These are phyloP conservation scores for Pseudoips prasinana DNA, from an alignment of 2,888 invertebrate species.

Conservation along the genomic window DNA sequence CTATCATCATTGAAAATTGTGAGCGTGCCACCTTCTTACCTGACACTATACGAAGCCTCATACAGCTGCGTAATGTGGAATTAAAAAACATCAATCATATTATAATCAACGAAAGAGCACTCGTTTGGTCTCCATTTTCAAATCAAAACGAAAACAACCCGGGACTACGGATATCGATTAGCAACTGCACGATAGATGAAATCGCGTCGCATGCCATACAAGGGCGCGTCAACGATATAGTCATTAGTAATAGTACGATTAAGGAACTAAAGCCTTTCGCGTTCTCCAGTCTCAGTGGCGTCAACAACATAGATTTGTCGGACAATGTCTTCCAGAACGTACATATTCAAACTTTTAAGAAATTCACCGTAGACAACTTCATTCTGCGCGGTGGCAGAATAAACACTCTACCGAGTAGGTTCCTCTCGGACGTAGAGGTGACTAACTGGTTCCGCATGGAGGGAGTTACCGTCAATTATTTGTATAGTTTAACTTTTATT, in stretches of 20 bases:
- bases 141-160: slow-evolving; percentile 86
- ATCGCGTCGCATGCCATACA: slow-evolving; percentile 85
- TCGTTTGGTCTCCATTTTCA: slow-evolving; percentile 81
- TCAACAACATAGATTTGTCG: slow-evolving; percentile 84
- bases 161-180: slow-evolving; percentile 76
- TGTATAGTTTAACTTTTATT: slow-evolving; percentile 87
- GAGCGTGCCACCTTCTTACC: slow-evolving; percentile 80
- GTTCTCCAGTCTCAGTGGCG: slow-evolving; percentile 86
- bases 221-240: slow-evolving; percentile 87
- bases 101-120: slow-evolving; percentile 82
- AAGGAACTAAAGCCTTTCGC: slow-evolving; percentile 86
- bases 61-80: slow-evolving; percentile 83
- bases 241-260: slow-evolving; percentile 83
- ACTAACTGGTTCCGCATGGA: slow-evolving; percentile 84
- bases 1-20: slow-evolving; percentile 86
- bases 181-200: slow-evolving; percentile 75
- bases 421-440: slow-evolving; percentile 88
- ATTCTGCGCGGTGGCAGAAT: slow-evolving; percentile 84
- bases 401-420: slow-evolving; percentile 84
- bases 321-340: slow-evolving; percentile 83
- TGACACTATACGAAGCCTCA: slow-evolving; percentile 82
- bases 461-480: slow-evolving; percentile 83
- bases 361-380: slow-evolving; percentile 86
- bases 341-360: slow-evolving; percentile 89
- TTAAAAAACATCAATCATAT: slow-evolving; percentile 84